Percentiles rank a stretch among this genome's conserved stretches.
These are phyloP conservation scores for Ciconia nigra DNA, from an alignment of 2,797 vertebrate species.

Conservation along the genomic window DNA sequence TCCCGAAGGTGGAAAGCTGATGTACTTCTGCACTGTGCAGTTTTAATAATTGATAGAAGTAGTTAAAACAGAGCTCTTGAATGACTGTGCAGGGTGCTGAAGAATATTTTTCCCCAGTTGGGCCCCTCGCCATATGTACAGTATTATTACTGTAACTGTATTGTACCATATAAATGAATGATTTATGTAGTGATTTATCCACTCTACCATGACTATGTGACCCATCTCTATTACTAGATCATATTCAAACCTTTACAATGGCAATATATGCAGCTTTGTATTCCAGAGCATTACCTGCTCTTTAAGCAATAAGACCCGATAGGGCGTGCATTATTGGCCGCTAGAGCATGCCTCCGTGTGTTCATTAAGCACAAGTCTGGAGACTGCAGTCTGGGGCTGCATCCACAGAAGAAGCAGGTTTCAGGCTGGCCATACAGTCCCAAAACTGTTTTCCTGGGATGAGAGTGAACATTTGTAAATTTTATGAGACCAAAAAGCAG, in stretches of 20 bases:
- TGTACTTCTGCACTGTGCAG: not conserved
- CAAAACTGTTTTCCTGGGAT: not conserved
- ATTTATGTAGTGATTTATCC: conserved; percentile 35
- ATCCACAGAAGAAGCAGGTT: not conserved
- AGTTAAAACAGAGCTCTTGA: conserved; percentile 17
- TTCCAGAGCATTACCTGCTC: not conserved
- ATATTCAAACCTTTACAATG: conserved; percentile 14
- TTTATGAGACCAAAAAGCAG: not conserved
- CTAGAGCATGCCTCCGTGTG: not conserved
- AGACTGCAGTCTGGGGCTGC: not conserved
- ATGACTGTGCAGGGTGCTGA: not conserved
- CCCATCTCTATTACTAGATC: not conserved
- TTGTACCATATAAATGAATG: not conserved
- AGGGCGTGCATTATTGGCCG: not conserved
- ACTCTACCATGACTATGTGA: not conserved
- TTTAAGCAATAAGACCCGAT: not conserved
- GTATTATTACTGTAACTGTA: not conserved
- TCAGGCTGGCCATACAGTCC: not conserved
- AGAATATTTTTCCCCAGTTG: not conserved
- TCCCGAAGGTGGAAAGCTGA: not conserved
- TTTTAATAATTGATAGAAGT: conserved; percentile 31
- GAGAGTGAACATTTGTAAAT: not conserved
- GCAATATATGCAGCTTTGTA: not conserved
- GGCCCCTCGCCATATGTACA: not conserved
- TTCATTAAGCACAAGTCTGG: not conserved